Evolutionary conservation across 2,113 vertebrate species (phyloP).

Genomic region (Atlantisia rogersi): DNA sequence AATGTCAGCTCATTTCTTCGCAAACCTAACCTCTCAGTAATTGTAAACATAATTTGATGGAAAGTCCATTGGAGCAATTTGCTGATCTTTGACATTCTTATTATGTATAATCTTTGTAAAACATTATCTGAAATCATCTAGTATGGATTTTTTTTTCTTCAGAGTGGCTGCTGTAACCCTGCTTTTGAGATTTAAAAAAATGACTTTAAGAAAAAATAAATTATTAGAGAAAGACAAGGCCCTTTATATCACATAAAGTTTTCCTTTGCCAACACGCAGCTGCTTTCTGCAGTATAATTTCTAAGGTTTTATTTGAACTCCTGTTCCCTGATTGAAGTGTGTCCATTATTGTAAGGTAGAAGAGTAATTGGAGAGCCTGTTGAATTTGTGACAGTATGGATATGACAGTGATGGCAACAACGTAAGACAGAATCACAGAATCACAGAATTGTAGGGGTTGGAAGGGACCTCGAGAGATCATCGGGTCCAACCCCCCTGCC

Average conservation of each 20-base stretch:
- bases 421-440: background rate
- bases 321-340: background rate
- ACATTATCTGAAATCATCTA: conserved; percentile 1
- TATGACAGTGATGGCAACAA: background rate
- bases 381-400: background rate
- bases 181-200: background rate
- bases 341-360: background rate
- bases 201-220: background rate
- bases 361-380: background rate
- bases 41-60: conserved; percentile 35
- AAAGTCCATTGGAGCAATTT: conserved; percentile 29
- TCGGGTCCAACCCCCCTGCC: too few species aligned
- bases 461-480: too few species aligned
- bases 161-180: background rate
- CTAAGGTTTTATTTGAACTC: background rate
- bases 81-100: conserved; percentile 19
- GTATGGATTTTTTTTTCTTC: background rate
- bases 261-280: background rate
- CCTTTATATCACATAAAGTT: background rate
- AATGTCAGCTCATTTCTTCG: conserved; percentile 43
- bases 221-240: background rate
- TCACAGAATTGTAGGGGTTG: too few species aligned
- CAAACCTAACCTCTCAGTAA: conserved; percentile 14
- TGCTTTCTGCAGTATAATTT: background rate
- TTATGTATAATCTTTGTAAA: conserved; percentile 26